Base-by-base conservation (phyloP, 2,888 invertebrate species). In the Drosophila barbarae region DNA sequence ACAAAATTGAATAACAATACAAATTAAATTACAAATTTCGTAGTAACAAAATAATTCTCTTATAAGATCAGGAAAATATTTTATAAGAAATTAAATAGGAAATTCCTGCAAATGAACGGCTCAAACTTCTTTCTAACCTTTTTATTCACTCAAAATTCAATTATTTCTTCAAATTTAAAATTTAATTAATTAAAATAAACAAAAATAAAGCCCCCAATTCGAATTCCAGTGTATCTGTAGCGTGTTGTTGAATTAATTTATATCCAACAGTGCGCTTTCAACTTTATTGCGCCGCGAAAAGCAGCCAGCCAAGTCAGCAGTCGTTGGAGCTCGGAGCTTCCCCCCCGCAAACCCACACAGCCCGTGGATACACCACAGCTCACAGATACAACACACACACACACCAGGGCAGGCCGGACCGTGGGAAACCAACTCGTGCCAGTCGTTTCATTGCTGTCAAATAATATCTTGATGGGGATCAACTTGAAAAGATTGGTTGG, bases 361-460 rank as follows among this genome's bases (percentile, higher is more conserved):
- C 21, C 30, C 12, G 30, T 5, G 46, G 54, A 76, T 57, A 74
- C 63, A 69, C 32, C 18, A 18, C 63, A 46, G 39, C 57, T 50
- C 53, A 53, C 65, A 55, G 53, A 55, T 68, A 69, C 67, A 63
- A 65, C 54, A 60, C 60, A 46, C 30, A 65, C 60, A 65, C 60
- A 71, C 57, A 72, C 68, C 18, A 49, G 75, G 79, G 78, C 86
- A 86, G 77, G 73, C 74, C 88, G 87, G 87, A 88, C 89, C 88
- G 88, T 88, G 88, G 88, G 88, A 88, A 88, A 87, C 88, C 87
- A 88, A 88, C 88, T 88, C 89, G 88, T 88, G 88, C 88, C 89
- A 88, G 88, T 88, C 88, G 87, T 86, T 88, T 88, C 86, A 87
- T 86, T 87, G 88, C 86, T 87, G 87, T 87, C 88, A 87, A 87